A percentile compares a stretch with the other conserved stretches of the same genome.
These are phyloP conservation scores for Conus betulinus DNA, from an alignment of 1,140 invertebrate species.

Conservation along the genomic window DNA sequence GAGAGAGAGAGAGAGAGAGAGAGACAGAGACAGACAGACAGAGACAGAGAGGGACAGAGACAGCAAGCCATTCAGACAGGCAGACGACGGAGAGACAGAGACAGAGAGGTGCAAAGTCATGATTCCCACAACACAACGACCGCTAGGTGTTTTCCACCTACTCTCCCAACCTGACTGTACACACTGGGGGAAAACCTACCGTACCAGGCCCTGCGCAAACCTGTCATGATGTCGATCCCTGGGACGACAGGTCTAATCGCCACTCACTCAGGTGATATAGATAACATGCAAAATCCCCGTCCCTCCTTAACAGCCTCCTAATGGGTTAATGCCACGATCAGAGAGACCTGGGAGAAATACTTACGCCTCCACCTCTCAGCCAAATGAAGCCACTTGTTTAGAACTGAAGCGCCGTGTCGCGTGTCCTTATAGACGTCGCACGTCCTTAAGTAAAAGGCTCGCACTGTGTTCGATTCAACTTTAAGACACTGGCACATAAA, in stretches of 20 bases:
- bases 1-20: slow-evolving; percentile 22
- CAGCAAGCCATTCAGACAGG: neutral
- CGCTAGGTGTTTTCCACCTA: neutral
- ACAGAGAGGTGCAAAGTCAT: neutral
- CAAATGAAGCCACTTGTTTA: neutral
- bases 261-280: neutral
- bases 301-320: neutral
- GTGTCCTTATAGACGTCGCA: neutral
- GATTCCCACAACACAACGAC: neutral
- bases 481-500: no score
- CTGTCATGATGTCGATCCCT: neutral
- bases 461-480: neutral
- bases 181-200: neutral
- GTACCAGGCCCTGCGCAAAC: neutral
- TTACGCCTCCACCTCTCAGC: neutral
- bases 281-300: neutral
- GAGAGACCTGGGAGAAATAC: neutral
- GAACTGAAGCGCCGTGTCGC: neutral
- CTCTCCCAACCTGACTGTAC: neutral
- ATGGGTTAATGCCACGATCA: neutral
- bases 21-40: slow-evolving; percentile 24
- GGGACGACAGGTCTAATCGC: neutral
- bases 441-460: neutral
- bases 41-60: neutral
- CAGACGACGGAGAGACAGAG: slow-evolving; percentile 22